Evolutionary conservation across 2,797 vertebrate genomes (phyloP), one percentile per base, ranked within the genome.

Genomic region (Dendrocincla tyrannina): DNA sequence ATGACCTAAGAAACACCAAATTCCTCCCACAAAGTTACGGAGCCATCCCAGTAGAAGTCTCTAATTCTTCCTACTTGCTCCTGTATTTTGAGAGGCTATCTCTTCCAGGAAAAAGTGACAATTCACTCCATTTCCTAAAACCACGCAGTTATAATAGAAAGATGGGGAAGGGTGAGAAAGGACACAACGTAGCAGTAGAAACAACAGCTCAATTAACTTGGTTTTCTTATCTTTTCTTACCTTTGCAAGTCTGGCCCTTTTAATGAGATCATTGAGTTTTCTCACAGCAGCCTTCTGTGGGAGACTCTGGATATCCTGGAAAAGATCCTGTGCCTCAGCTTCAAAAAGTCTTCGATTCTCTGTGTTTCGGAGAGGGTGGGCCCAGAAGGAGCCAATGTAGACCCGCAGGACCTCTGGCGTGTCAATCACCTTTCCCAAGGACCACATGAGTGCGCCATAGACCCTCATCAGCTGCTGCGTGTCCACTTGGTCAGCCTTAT

Each of bases 371-470:
- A 99, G 98, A 1, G 99, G 99, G 80, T 99, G 99, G 22, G 98
- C 98, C 99, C 99, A 99, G 97, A 99, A 99, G 44, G 99, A 99
- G 46, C 99, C 99, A 9, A 99, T 99, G 87, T 99, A 99, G 91
- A 99, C 99, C 3, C 99, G 98, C 47, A 98, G 98, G 62, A 99
- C 99, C 96, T 99, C 99, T 0, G 99, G 99, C 1, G 99, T 99
- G 96, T 99, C 98, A 79, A 99, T 99, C 95, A 99, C 99, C 93
- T 99, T 99, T 30, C 99, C 99, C 90, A 99, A 97, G 5, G 99
- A 99, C 99, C 99, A 99, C 99, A 99, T 99, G 93, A 99, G 98
- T 5, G 99, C 99, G 18, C 99, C 99, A 0, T 99, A 99, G 44
- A 99, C 99, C 10, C 99, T 97, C 99, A 99, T 99, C 95, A 99